Conservation (phyloP, 2,888 invertebrate genomes). For the Microctonus brassicae region DNA sequence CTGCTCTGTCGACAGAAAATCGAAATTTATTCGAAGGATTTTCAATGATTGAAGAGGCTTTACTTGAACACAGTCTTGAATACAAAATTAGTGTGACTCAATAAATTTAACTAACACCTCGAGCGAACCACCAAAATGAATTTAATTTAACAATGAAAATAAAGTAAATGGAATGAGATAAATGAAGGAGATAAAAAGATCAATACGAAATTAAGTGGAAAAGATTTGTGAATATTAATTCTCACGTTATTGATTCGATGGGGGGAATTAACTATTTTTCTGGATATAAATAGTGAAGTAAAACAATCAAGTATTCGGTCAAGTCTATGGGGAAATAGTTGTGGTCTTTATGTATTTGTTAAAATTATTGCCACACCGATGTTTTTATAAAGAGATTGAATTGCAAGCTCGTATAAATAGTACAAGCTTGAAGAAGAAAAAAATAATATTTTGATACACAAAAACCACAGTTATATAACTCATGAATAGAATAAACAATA, state of each 20-base stretch:
- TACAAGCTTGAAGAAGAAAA: slow-evolving; percentile 5
- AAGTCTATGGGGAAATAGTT: slow-evolving; percentile 27
- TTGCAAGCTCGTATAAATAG: neutral
- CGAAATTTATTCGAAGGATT: slow-evolving; percentile 2
- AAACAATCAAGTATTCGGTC: neutral
- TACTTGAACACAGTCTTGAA: slow-evolving; percentile 7
- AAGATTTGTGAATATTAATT: slow-evolving; percentile 24
- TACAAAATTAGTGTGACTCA: slow-evolving; percentile 7
- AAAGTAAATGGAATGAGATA: neutral
- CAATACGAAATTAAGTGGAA: neutral
- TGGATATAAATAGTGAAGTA: too few relatives aligned
- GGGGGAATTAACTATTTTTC: slow-evolving; percentile 26
- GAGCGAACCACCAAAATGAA: neutral
- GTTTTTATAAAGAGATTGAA: slow-evolving; percentile 19
- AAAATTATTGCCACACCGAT: slow-evolving; percentile 25
- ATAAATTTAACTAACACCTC: slow-evolving; percentile 22
- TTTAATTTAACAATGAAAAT: neutral
- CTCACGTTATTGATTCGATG: slow-evolving; percentile 23
- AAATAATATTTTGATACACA: slow-evolving; percentile 50
- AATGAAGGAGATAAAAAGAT: neutral
- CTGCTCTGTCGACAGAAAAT: neutral
- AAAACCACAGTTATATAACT: slow-evolving; percentile 57
- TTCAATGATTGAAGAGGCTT: slow-evolving; percentile 16
- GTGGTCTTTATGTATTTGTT: slow-evolving; percentile 25
- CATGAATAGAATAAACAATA: slow-evolving; percentile 57